These are phyloP conservation scores for Sminthopsis crassicaudata DNA, from an alignment of 2,113 vertebrate genomes.

Conservation along the genomic window DNA sequence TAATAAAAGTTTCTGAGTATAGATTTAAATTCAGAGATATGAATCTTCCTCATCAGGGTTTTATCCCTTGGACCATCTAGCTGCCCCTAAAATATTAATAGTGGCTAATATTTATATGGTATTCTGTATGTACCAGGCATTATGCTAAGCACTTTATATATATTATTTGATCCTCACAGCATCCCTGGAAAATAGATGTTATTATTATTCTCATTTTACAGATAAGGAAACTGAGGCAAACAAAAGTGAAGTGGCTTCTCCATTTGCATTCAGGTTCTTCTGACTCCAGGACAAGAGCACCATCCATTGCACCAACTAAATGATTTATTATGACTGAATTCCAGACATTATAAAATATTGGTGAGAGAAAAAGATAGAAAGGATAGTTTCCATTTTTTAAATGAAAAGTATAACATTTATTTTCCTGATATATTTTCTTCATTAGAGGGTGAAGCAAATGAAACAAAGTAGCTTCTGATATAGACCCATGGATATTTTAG, in stretches of 20 bases:
- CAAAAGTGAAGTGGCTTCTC: background rate
- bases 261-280: background rate
- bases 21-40: background rate
- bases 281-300: background rate
- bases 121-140: background rate
- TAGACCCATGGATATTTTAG: background rate
- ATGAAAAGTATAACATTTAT: background rate
- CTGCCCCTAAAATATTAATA: background rate
- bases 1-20: background rate
- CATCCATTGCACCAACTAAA: background rate
- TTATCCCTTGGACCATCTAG: background rate
- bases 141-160: background rate
- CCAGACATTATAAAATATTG: background rate
- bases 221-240: background rate
- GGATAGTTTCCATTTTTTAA: background rate
- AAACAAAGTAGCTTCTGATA: background rate
- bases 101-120: background rate
- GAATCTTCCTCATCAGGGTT: background rate
- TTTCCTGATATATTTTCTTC: background rate
- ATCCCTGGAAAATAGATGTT: background rate
- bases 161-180: background rate
- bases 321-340: background rate
- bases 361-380: background rate
- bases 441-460: background rate
- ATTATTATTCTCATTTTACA: background rate